Percentiles rank a stretch among this genome's conserved stretches.
Evolutionary conservation across 2,888 invertebrate species (phyloP).

Genomic region (Rhingia rostrata): DNA sequence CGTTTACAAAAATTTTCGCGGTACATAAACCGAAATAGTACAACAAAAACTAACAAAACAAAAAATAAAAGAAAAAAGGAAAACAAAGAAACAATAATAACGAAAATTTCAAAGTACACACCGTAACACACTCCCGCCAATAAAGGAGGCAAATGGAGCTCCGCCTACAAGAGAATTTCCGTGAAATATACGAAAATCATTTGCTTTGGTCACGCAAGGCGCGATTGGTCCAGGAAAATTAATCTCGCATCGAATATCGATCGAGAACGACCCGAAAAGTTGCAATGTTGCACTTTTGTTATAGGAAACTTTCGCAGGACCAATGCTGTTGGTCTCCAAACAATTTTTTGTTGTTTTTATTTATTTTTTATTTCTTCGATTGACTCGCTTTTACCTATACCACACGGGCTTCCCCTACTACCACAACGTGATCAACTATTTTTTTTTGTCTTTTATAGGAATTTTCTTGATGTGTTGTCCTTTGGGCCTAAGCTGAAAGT

Average conservation of each 20-base stretch:
- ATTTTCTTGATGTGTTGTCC: slow-evolving; percentile 29
- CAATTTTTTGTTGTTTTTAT: slow-evolving; percentile 19
- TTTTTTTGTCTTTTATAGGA: neutral
- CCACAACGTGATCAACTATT: slow-evolving; percentile 23
- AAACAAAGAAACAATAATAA: slow-evolving; percentile 67
- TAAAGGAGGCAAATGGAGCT: slow-evolving; percentile 60
- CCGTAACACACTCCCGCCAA: slow-evolving; percentile 43
- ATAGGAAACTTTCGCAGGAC: slow-evolving; percentile 44
- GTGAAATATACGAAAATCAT: slow-evolving; percentile 75
- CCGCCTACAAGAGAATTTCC: slow-evolving; percentile 71
- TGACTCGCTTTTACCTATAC: neutral
- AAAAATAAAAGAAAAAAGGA: slow-evolving; percentile 4
- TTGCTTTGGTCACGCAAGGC: slow-evolving; percentile 76
- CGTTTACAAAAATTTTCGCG: slow-evolving; percentile 61
- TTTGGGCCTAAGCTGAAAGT: slow-evolving; percentile 33
- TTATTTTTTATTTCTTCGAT: slow-evolving; percentile 8
- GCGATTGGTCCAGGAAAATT: slow-evolving; percentile 76
- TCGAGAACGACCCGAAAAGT: slow-evolving; percentile 71
- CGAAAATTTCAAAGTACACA: slow-evolving; percentile 64
- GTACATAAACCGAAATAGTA: slow-evolving; percentile 57
- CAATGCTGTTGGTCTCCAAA: slow-evolving; percentile 35
- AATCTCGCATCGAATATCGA: slow-evolving; percentile 75
- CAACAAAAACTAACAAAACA: slow-evolving; percentile 23
- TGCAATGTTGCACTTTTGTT: slow-evolving; percentile 71
- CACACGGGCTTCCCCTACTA: too few relatives aligned